These are phyloP conservation scores for Eublepharis macularius DNA, from an alignment of 2,113 vertebrate genomes.

Conservation along the genomic window DNA sequence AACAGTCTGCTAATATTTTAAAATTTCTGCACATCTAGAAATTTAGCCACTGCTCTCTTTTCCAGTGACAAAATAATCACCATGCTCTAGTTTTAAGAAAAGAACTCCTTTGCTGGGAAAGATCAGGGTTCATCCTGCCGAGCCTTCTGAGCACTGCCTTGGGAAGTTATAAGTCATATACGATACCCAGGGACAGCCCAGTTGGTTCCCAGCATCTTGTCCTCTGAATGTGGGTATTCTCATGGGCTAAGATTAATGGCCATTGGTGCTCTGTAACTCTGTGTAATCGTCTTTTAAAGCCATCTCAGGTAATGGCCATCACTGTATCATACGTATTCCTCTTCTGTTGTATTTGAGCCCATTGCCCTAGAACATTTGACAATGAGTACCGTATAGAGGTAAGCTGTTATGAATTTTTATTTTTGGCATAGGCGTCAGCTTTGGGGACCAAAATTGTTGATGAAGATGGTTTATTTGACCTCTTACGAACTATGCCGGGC, in stretches of 20 bases:
- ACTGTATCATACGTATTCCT: no score
- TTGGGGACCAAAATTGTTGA: constrained; percentile 90
- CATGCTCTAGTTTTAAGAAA: not conserved
- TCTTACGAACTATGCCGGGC: constrained; percentile 92
- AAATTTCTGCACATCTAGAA: not conserved
- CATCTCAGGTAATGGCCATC: not conserved
- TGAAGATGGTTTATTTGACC: constrained; percentile 90
- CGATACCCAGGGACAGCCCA: not conserved
- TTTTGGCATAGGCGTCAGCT: constrained; percentile 80
- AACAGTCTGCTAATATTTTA: not conserved
- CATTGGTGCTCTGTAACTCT: not conserved
- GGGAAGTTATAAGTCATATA: not conserved
- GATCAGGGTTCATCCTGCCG: not conserved
- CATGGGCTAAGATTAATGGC: not conserved
- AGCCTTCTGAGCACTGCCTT: not conserved
- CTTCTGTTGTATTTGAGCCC: not conserved
- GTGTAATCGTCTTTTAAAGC: not conserved
- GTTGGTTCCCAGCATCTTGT: not conserved
- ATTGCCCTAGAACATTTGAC: not conserved
- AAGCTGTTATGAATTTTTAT: constrained; percentile 10
- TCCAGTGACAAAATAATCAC: not conserved
- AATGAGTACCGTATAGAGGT: not conserved
- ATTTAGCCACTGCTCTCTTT: not conserved
- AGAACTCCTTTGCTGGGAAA: not conserved
- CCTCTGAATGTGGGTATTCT: not conserved